These are phyloP conservation scores for Slavum lentiscoides DNA, from an alignment of 2,888 invertebrate genomes.

Conservation along the genomic window DNA sequence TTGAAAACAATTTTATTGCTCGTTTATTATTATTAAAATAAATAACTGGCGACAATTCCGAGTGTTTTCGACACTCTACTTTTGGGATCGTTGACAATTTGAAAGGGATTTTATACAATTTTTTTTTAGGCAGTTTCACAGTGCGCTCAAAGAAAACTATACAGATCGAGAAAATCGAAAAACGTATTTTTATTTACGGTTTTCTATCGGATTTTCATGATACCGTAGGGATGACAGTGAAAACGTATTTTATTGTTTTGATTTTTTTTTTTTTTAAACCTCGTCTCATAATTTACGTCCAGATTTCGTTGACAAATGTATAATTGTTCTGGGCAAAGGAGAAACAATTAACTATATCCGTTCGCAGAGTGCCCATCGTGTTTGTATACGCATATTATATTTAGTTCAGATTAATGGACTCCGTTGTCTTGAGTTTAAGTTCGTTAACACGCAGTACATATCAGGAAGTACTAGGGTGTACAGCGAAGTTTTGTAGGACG, in stretches of 20 bases:
- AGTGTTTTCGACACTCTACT: too few relatives aligned
- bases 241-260: not conserved
- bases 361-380: not conserved
- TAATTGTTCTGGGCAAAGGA: not conserved
- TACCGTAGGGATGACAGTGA: not conserved
- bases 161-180: too few relatives aligned
- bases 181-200: too few relatives aligned
- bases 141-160: too few relatives aligned
- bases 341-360: slow-evolving; percentile 35
- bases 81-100: too few relatives aligned
- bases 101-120: too few relatives aligned
- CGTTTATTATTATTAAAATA: too few relatives aligned
- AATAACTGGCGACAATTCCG: too few relatives aligned
- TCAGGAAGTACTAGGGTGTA: not conserved
- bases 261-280: not conserved
- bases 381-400: not conserved
- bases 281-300: not conserved
- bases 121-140: too few relatives aligned
- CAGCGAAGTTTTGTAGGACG: not conserved
- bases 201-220: too few relatives aligned
- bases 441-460: not conserved
- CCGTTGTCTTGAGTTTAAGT: slow-evolving; percentile 2
- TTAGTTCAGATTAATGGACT: slow-evolving; percentile 24
- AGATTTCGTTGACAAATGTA: slow-evolving; percentile 16
- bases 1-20: too few relatives aligned